Base-by-base conservation (phyloP, 2,797 vertebrate genomes). In the Siniperca scherzeri region DNA sequence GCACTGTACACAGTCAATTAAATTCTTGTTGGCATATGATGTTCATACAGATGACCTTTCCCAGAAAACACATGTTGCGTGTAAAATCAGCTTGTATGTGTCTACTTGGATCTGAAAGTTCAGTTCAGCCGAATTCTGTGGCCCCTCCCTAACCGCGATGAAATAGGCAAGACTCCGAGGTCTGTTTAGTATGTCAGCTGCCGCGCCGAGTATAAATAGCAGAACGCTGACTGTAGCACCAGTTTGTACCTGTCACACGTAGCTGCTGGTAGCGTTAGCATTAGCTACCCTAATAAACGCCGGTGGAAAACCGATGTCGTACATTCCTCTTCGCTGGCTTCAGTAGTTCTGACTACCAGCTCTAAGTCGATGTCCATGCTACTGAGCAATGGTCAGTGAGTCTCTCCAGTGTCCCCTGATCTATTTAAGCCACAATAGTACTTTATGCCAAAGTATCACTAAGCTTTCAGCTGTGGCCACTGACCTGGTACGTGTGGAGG, bases 401-500 rank as follows among this genome's bases (percentile, higher is more conserved):
- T 3, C 11, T 42, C 11, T 3, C 40, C 9, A 0, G 40, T 42
- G 40, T 42, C 40, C 40, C 9, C 10, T 42, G 40, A 53, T 11
- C 11, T 53, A 40, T 48, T 56, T 2, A 42, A 14, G 13, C 1
- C 17, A 22, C 30, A 42, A 7, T n/a, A 12, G 7, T 3, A 8
- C 27, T 77, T 38, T 3, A 36, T 33, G 7, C 19, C 27, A 8
- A 38, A 52, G 42, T 3, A 25, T 70, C 14, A 7, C 22, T 73
- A 1, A 16, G 17, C 13, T 64, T 46, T 36, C 12, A 11, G 64
- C 7, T 13, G 6, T 0, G 2, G 21, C 9, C 8, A 33, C 95
- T 87, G 60, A 97, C 99, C 97, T 99, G 99, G 78, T 99, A 99
- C 0, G 98, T 99, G 88, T 99, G 98, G 85, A 99, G 96, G 87